Percentiles rank a stretch among this genome's conserved stretches.
phyloP scores from a whole-genome alignment of 2,113 vertebrate species.

The Panthera leo region DNA sequence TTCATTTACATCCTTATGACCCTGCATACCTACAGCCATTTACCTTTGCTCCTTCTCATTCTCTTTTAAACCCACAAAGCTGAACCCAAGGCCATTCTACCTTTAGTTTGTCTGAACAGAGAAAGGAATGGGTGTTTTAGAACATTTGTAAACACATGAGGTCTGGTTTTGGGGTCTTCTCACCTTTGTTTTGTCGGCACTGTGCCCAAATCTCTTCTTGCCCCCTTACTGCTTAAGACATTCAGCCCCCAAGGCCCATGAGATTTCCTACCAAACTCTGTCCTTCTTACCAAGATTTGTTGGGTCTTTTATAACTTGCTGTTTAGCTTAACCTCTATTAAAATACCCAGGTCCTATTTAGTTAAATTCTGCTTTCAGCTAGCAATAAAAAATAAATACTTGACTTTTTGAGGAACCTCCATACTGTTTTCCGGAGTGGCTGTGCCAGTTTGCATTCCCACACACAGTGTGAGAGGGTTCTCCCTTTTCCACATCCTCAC shows the following conservation, averaged over 20 bases:
- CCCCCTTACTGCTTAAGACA: background rate
- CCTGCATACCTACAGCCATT: background rate
- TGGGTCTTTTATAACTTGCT: background rate
- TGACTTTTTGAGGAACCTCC: background rate
- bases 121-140: background rate
- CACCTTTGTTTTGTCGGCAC: background rate
- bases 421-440: background rate
- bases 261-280: background rate
- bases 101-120: background rate
- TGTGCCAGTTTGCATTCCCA: background rate
- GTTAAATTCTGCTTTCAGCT: background rate
- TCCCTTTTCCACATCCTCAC: background rate
- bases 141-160: background rate
- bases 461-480: background rate
- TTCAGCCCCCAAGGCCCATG: fast-evolving
- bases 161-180: background rate
- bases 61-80: background rate
- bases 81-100: background rate
- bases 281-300: background rate
- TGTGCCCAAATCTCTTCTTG: background rate
- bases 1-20: background rate
- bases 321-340: background rate
- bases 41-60: background rate
- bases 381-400: background rate
- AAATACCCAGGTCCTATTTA: background rate